phyloP scores from a whole-genome alignment of 2,888 invertebrate genomes.

The Protodeltote pygarga region DNA sequence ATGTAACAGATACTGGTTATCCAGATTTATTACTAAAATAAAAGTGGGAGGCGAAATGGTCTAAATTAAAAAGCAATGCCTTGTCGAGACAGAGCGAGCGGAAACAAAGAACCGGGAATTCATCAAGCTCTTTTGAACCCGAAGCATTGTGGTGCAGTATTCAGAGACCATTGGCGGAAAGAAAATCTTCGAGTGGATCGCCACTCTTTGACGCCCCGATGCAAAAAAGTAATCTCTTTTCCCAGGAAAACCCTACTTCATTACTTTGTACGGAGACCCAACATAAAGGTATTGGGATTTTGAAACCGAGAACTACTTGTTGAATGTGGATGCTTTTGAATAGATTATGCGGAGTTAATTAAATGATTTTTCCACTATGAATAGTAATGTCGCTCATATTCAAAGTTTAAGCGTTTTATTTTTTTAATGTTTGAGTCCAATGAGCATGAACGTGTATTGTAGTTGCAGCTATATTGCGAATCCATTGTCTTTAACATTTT shows the following conservation, averaged over 20 bases:
- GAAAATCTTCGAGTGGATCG: conserved; percentile 80
- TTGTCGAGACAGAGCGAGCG: conserved; percentile 80
- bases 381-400: conserved; percentile 48
- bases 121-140: conserved; percentile 86
- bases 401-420: conserved; percentile 38
- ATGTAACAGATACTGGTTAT: conserved; percentile 60
- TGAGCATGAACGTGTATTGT: conserved; percentile 10
- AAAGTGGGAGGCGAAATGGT: conserved; percentile 75
- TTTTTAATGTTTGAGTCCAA: conserved; percentile 27
- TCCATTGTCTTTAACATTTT: no score
- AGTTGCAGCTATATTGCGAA: no score
- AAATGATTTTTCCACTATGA: conserved; percentile 63
- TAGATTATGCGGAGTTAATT: conserved; percentile 73
- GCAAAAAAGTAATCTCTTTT: conserved; percentile 77
- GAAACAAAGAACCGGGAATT: conserved; percentile 84
- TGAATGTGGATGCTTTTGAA: conserved; percentile 74
- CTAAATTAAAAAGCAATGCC: conserved; percentile 86
- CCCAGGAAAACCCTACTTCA: conserved; percentile 72
- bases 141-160: conserved; percentile 77
- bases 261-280: conserved; percentile 70
- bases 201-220: conserved; percentile 81
- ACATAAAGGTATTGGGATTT: conserved; percentile 71
- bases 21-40: conserved; percentile 79
- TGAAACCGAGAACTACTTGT: conserved; percentile 74
- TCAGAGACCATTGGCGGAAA: conserved; percentile 79